phyloP scores from a whole-genome alignment of 2,113 vertebrate species.

The human (Homo sapiens) region DNA sequence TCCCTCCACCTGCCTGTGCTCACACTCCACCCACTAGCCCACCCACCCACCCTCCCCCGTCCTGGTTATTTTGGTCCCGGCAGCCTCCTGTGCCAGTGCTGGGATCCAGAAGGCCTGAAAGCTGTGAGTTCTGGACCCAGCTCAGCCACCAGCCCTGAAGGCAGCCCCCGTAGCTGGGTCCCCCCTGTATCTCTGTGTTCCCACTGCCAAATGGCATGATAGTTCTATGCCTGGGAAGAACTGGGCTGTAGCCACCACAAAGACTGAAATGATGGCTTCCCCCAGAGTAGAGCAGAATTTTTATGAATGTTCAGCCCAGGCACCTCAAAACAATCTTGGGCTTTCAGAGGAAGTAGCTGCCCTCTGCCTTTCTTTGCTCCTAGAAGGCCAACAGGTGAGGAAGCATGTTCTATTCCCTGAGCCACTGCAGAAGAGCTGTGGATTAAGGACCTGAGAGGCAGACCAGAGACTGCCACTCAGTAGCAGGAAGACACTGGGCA shows the following conservation, averaged over 20 bases:
- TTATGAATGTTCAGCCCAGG: neutral
- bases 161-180: neutral
- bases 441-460: neutral
- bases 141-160: conserved; percentile 26
- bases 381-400: neutral
- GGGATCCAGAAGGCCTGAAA: conserved; percentile 60
- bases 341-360: neutral
- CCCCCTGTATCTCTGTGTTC: conserved; percentile 8
- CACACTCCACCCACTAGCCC: conserved; percentile 52
- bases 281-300: neutral
- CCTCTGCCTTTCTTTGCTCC: neutral
- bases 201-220: neutral
- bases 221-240: neutral
- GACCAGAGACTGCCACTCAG: neutral
- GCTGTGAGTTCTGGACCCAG: conserved; percentile 44
- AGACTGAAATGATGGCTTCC: neutral
- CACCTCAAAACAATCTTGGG: neutral
- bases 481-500: neutral
- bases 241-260: neutral
- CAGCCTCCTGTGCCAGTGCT: conserved; percentile 48
- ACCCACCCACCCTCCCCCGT: conserved; percentile 60
- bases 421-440: neutral
- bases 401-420: too few species aligned
- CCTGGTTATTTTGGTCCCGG: conserved; percentile 66
- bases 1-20: conserved; percentile 59